Evolutionary conservation across 2,797 vertebrate species (phyloP), one percentile per base, ranked within the genome.

Genomic region (Hypotaenidia philippensis): DNA sequence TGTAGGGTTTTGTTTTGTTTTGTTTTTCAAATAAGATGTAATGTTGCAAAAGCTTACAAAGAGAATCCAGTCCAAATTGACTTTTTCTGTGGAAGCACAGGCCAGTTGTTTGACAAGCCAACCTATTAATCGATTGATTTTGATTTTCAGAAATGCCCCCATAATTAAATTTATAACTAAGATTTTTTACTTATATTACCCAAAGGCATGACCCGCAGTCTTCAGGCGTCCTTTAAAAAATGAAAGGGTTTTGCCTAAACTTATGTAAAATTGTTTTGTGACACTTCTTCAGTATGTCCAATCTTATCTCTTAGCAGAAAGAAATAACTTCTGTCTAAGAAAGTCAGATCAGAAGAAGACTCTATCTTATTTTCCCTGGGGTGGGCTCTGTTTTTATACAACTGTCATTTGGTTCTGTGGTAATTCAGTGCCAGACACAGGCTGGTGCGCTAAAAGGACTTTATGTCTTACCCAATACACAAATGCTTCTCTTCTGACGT

Each of bases 11-110:
- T 19, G 41, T 18, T 41, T 41, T 19, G 1, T 12, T 36, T n/a
- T 36, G 9, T 8, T 7, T 65, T 69, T 82, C 13, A 17, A 34
- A 32, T 8, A 50, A 0, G 0, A 32, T 15, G 1, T 31, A 26
- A 47, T 19, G 1, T 75, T 90, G 29, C 8, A 65, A 82, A 84
- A 49, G 2, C 16, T 56, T 72, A 53, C 41, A 29, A 72, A 41
- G 4, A 83, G 1, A 65, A 69, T 53, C 7, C 26, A 45, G 14
- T 65, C n/a, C 20, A 71, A 20, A 65, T 20, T 36, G 1, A 53
- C 6, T 29, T 70, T 92, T 95, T 66, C 23, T 21, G 34, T 69
- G 75, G 20, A 72, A 32, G 65, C 27, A n/a, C 10, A 65, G 23
- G 1, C 8, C 23, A 1, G 0, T 29, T 65, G 9, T 18, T 83